Evolutionary conservation across 2,888 invertebrate species (phyloP).

Genomic region (Venusia cambrica): DNA sequence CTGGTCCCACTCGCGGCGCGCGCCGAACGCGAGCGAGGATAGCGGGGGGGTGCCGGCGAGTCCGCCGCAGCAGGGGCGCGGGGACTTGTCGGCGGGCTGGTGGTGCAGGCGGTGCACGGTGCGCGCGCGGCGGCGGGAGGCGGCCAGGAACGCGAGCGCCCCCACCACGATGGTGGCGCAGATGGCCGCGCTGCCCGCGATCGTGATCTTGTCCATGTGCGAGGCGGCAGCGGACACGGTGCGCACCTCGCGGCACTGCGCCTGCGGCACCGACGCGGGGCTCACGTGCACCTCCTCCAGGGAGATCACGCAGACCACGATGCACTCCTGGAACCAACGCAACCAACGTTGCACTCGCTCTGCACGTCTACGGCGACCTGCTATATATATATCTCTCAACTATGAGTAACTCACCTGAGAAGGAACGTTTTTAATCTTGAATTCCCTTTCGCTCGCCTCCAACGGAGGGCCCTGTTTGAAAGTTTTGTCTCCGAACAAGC

Average conservation of each 20-base stretch:
- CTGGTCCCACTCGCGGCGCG: constrained; percentile 87
- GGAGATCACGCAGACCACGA: constrained; percentile 95
- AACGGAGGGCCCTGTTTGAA: constrained; percentile 95
- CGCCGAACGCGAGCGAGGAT: constrained; percentile 91
- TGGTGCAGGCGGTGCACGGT: constrained; percentile 88
- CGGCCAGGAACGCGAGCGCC: constrained; percentile 93
- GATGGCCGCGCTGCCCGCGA: constrained; percentile 95
- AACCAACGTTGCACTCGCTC: not conserved
- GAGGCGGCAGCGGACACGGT: constrained; percentile 91
- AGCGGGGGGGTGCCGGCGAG: constrained; percentile 87
- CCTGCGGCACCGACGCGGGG: constrained; percentile 91
- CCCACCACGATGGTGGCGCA: constrained; percentile 95
- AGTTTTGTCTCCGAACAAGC: constrained; percentile 93
- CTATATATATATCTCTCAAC: too few species aligned
- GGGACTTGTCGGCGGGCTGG: constrained; percentile 85
- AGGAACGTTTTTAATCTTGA: constrained; percentile 95
- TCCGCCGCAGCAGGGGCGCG: constrained; percentile 89
- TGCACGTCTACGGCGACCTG: too few species aligned
- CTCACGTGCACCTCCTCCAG: constrained; percentile 93
- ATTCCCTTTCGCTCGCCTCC: constrained; percentile 93
- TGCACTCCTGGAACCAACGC: constrained; percentile 86
- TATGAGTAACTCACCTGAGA: constrained; percentile 85
- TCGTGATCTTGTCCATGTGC: constrained; percentile 97
- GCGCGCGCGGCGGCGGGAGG: constrained; percentile 88
- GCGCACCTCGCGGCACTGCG: constrained; percentile 93